Base-by-base conservation (phyloP, 1,140 invertebrate genomes). In the Nixonia krombeini region DNA sequence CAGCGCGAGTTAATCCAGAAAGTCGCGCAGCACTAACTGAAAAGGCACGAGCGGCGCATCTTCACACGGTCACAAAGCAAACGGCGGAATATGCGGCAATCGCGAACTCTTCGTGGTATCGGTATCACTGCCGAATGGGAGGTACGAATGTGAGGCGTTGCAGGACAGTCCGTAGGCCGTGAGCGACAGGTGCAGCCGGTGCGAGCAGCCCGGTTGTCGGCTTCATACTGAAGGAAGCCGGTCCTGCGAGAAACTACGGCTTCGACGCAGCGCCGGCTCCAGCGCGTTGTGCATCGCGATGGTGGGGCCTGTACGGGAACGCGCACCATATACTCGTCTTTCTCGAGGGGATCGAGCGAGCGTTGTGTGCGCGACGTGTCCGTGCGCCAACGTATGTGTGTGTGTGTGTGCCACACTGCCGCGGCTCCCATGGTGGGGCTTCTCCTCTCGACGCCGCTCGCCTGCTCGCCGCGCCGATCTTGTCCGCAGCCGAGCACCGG, bases 201-300 rank as follows among this genome's bases (percentile, higher is more conserved):
- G 68, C 77, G 66, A 57, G 53, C 74, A 70, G 70, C 74, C 64
- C 79, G 76, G 63, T 72, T 67, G 80, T 80, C 80, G 80, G 81
- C 74, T 78, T 76, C 73, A 72, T 75, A 84, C 82, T 83, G 75
- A 83, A 63, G 70, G 72, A 75, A 73, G 70, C 72, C 74, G 70
- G 68, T 74, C 70, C 70, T 67, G 69, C 65, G 71, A 69, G 69
- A 72, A 66, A 72, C 70, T 74, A 49, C 56, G 67, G 62, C 58
- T 62, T 55, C 55, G 58, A 61, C 65, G 57, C 63, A 72, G 61
- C 64, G 69, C 62, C 69, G 70, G 72, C 63, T 52, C 61, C 42
- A 37, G 58, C 49, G 62, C 56, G 52, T 66, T 64, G 64, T 61
- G 59, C 63, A 64, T 70, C 56, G 51, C 44, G 52, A 66, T 59